A percentile compares a stretch with the other conserved stretches of the same genome.
Evolutionary conservation across 2,888 invertebrate genomes (phyloP).

Genomic region (Laspeyria flexula): DNA sequence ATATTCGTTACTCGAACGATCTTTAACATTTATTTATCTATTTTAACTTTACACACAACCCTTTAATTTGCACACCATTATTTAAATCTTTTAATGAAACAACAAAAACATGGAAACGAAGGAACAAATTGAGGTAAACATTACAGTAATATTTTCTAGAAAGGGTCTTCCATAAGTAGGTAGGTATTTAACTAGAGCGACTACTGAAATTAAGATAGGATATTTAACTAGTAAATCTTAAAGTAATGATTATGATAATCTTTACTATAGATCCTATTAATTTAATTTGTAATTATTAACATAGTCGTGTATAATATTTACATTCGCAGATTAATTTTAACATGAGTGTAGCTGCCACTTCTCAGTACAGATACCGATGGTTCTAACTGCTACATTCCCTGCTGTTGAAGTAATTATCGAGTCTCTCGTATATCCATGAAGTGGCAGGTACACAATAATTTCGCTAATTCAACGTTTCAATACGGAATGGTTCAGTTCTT

Average conservation of each 20-base stretch:
- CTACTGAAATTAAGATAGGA: conserved; percentile 81
- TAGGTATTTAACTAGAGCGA: conserved; percentile 72
- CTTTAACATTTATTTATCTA: conserved; percentile 80
- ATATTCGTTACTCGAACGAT: conserved; percentile 70
- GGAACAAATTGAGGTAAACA: conserved; percentile 54
- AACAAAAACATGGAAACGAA: conserved; percentile 64
- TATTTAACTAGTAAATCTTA: conserved; percentile 79
- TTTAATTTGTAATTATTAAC: conserved; percentile 81
- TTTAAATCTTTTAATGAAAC: conserved; percentile 68
- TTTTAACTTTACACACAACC: conserved; percentile 86
- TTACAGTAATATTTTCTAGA: conserved; percentile 62
- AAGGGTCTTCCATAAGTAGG: conserved; percentile 57
- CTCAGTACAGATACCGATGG: conserved; percentile 12
- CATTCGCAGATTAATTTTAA: conserved; percentile 70
- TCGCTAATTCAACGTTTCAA: conserved; percentile 71
- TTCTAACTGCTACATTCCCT: conserved; percentile 10
- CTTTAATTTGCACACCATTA: conserved; percentile 85
- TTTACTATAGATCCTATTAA: conserved; percentile 80
- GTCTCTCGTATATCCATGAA: conserved; percentile 54
- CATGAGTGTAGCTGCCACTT: conserved; percentile 74
- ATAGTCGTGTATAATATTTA: conserved; percentile 82
- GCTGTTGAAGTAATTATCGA: conserved; percentile 1
- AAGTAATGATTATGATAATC: conserved; percentile 83
- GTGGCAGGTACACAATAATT: conserved; percentile 72
- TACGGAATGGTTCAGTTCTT: conserved; percentile 80